Base-by-base conservation (phyloP, 2,113 vertebrate species). In the Notothenia rossii region DNA sequence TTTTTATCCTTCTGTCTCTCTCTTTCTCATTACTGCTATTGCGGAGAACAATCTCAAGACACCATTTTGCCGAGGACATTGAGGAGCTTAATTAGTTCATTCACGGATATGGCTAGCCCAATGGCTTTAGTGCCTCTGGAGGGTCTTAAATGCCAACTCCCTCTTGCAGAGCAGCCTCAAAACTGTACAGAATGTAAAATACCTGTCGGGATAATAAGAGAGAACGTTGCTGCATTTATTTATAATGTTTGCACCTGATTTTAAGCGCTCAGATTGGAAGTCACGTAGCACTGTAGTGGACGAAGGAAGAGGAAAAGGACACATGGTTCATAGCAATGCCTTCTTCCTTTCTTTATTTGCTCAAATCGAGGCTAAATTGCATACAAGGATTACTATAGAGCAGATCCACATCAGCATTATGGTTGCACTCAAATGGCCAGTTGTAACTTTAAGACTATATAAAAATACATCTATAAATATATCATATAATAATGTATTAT, bases 21-120 rank as follows among this genome's bases (percentile, higher is more conserved):
- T 83, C 69, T 72, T 79, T 91, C 91, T 92, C 89, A 92, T 94
- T 93, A 92, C 85, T 45, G 77, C 91, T 85, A 87, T 90, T 91
- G 90, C 74, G 51, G 78, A 82, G 86, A 84, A 91, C 85, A 90
- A 92, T 94, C 91, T 93, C 93, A 67, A 87, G 91, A 90, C 79
- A 86, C 83, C 87, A 75, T 93, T 94, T 92, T 92, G 84, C 79
- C 46, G 68, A 77, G 83, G 89, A 93, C 93, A 92, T 88, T 73
- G 85, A 93, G 89, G 90, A 91, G 76, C 88, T 86, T 94, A 94
- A 95, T 94, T 91, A 94, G 91, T 91, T 94, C 72, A 87, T 93
- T 88, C 85, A 77, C 77, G 77, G 90, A 91, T 87, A 90, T 89
- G 87, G 82, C 81, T 75, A 84, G 85, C 82, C 89, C 76, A 73